A percentile compares a stretch with the other conserved stretches of the same genome.
Conservation (phyloP, 64 coral and sea anemone genomes). For the Pocillopora damicornis region DNA sequence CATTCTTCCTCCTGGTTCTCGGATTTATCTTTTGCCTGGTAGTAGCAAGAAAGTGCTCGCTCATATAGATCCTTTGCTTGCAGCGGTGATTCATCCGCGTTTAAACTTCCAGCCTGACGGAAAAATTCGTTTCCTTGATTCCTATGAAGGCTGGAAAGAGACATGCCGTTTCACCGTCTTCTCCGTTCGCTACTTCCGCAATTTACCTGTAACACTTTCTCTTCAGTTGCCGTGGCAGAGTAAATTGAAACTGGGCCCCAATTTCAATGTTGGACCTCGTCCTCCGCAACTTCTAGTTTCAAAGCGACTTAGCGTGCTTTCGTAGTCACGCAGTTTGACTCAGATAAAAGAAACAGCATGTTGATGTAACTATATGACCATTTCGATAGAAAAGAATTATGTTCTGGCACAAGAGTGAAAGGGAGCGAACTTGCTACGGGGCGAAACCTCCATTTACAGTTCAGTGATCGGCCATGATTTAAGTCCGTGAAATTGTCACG, state of each 20-base stretch:
- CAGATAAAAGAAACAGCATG: no score
- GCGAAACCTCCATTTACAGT: no score
- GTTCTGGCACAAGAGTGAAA: no score
- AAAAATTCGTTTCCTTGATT: conserved; percentile 36
- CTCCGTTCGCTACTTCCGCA: background rate
- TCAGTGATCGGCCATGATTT: no score
- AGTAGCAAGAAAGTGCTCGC: conserved; percentile 43
- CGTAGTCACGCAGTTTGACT: no score
- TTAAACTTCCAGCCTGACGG: background rate
- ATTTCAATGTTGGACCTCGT: no score
- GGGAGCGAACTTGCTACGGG: no score
- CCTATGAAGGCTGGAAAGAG: background rate
- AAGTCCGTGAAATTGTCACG: no score
- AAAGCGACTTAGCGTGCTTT: no score
- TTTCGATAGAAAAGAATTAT: no score
- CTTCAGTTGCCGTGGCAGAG: background rate
- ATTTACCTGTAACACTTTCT: background rate
- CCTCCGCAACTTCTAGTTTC: no score
- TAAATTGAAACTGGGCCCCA: background rate
- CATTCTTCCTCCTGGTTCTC: conserved; percentile 23
- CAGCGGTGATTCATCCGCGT: background rate
- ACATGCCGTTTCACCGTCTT: background rate
- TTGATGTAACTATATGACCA: no score
- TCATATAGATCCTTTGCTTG: conserved; percentile 13
- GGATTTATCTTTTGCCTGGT: conserved; percentile 59